A percentile compares a stretch with the other conserved stretches of the same genome.
Conservation (phyloP, 2,113 vertebrate species). For the rat (Rattus norvegicus) region DNA sequence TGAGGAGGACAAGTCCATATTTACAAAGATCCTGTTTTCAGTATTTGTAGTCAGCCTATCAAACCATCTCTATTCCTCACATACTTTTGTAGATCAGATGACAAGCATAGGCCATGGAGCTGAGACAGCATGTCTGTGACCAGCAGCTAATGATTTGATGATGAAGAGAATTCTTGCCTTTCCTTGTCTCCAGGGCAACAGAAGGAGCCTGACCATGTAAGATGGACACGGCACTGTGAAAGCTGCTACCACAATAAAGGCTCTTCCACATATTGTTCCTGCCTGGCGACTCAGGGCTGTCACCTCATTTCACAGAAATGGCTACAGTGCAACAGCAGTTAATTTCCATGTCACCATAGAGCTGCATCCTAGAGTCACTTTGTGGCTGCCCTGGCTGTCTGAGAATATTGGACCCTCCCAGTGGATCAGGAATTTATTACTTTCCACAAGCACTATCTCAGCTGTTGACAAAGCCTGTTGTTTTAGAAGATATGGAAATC, state of each 20-base stretch:
- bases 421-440: not conserved
- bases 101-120: not conserved
- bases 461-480: not conserved
- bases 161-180: constrained; percentile 60
- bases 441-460: not conserved
- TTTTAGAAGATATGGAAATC: not conserved
- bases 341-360: constrained; percentile 2
- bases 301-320: constrained; percentile 33
- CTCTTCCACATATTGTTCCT: not conserved
- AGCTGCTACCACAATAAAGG: constrained; percentile 23
- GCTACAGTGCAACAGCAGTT: not conserved
- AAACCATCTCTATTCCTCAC: not conserved
- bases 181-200: constrained; percentile 61
- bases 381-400: not conserved
- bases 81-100: not conserved
- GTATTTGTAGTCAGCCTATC: not conserved
- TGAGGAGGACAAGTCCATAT: not conserved
- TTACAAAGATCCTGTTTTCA: constrained; percentile 29
- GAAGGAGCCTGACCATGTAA: constrained; percentile 35
- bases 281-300: not conserved
- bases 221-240: constrained; percentile 2
- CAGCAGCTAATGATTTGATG: constrained; percentile 60
- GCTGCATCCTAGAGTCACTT: not conserved
- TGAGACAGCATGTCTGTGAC: constrained; percentile 38
- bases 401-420: not conserved